Percentiles rank a stretch among this genome's conserved stretches.
These are phyloP conservation scores for Chamaedrilus cognettii DNA, from an alignment of 2,888 invertebrate genomes.

Conservation along the genomic window DNA sequence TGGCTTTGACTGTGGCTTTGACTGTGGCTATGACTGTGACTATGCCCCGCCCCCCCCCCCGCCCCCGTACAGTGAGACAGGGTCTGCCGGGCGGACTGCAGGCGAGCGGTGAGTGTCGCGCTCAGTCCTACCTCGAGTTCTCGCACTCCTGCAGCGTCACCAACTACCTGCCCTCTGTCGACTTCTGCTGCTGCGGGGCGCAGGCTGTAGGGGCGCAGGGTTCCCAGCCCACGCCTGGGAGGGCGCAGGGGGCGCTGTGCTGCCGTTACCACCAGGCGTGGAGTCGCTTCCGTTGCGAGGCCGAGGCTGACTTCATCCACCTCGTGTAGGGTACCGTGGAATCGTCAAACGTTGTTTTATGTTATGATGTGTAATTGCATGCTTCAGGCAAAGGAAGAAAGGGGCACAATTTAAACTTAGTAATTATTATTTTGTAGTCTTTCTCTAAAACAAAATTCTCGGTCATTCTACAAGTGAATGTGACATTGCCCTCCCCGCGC, in stretches of 20 bases:
- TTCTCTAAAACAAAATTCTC: not conserved
- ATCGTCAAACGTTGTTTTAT: not conserved
- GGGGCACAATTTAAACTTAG: too few species aligned
- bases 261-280: conserved; percentile 28
- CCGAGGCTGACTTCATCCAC: conserved; percentile 15
- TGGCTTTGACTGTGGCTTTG: too few species aligned
- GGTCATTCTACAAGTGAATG: not conserved
- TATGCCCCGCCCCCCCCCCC: too few species aligned
- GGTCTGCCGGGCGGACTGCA: too few species aligned
- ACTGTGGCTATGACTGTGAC: too few species aligned
- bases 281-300: conserved; percentile 24
- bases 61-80: too few species aligned
- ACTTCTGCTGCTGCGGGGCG: conserved; percentile 24
- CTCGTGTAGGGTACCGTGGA: not conserved
- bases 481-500: not conserved
- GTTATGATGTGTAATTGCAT: not conserved
- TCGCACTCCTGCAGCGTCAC: conserved; percentile 22
- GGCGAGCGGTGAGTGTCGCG: conserved; percentile 13
- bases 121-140: conserved; percentile 20
- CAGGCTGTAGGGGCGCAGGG: too few species aligned
- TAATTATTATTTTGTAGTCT: not conserved
- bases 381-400: too few species aligned
- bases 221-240: not conserved
- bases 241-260: conserved; percentile 6
- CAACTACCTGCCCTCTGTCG: conserved; percentile 25